phyloP scores from a whole-genome alignment of 2,113 vertebrate genomes.

The Herpailurus yagouaroundi region DNA sequence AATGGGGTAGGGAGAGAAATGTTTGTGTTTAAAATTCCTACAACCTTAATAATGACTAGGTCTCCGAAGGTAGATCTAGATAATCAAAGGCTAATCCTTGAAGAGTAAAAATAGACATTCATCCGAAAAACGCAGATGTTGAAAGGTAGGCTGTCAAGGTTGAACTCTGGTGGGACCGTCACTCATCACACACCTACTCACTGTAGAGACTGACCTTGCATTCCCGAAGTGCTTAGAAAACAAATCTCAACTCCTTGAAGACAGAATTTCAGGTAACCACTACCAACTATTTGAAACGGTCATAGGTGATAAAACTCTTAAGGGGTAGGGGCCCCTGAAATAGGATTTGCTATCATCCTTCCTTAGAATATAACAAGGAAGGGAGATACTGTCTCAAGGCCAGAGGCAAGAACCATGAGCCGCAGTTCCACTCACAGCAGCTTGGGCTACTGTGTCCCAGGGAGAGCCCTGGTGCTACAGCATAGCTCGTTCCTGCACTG shows the following conservation, averaged over 20 bases:
- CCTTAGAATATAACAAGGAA: not conserved
- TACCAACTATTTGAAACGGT: not conserved
- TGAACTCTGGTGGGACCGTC: not conserved
- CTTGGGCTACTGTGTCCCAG: rapidly evolving
- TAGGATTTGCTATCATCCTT: not conserved
- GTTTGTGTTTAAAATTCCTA: not conserved
- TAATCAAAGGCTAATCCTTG: not conserved
- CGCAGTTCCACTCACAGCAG: not conserved
- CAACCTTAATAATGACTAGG: not conserved
- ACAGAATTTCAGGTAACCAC: not conserved
- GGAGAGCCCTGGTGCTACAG: not conserved
- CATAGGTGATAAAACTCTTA: not conserved
- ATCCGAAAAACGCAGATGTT: not conserved
- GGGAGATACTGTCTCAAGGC: not conserved
- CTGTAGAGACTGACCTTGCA: not conserved
- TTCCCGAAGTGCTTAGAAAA: conserved; percentile 2
- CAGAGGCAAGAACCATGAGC: not conserved
- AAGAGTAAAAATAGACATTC: not conserved
- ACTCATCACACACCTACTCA: not conserved
- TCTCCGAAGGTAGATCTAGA: not conserved
- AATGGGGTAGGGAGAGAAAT: not conserved
- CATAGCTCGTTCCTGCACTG: not conserved
- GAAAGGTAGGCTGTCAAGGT: not conserved
- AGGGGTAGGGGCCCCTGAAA: not conserved
- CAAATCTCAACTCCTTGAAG: not conserved